phyloP scores from a whole-genome alignment of 2,888 invertebrate species.

The Agrilus biguttatus region DNA sequence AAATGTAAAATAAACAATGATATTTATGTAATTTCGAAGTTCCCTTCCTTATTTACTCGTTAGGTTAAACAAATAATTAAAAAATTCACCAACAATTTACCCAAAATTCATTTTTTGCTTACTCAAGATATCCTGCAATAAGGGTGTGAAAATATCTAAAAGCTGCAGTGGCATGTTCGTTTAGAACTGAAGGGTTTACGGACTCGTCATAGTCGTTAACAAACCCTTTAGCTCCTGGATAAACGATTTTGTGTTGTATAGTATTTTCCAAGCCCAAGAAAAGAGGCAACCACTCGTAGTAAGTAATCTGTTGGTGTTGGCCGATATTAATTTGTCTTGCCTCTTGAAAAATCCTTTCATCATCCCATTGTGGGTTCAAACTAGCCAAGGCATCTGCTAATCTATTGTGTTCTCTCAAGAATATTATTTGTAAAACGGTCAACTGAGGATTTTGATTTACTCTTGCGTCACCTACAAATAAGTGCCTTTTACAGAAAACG shows the following conservation, averaged over 20 bases:
- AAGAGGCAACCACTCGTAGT: slow-evolving; percentile 64
- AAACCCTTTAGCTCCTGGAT: slow-evolving; percentile 39
- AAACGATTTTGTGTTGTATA: slow-evolving; percentile 46
- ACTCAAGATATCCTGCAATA: slow-evolving; percentile 56
- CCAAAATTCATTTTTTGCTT: slow-evolving; percentile 22
- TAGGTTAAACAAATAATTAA: too few species aligned
- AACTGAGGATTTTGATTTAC: slow-evolving; percentile 61
- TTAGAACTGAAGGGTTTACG: slow-evolving; percentile 49
- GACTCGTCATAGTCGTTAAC: slow-evolving; percentile 52
- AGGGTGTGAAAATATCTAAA: slow-evolving; percentile 61
- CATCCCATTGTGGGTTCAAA: slow-evolving; percentile 63
- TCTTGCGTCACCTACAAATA: slow-evolving; percentile 45
- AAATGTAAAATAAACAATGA: not conserved
- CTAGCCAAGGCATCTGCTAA: slow-evolving; percentile 42
- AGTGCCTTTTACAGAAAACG: too few species aligned
- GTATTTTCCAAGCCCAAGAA: slow-evolving; percentile 52
- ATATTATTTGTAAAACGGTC: slow-evolving; percentile 49
- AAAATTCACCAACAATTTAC: too few species aligned
- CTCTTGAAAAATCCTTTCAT: slow-evolving; percentile 61
- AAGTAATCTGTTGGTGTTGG: slow-evolving; percentile 56
- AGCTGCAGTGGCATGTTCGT: slow-evolving; percentile 58
- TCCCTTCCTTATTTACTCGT: too few species aligned
- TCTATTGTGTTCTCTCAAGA: slow-evolving; percentile 62
- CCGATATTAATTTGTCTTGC: slow-evolving; percentile 54
- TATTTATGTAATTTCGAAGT: too few species aligned